phyloP scores from a whole-genome alignment of 2,888 invertebrate genomes.

The Ommatoiulus sabulosus region DNA sequence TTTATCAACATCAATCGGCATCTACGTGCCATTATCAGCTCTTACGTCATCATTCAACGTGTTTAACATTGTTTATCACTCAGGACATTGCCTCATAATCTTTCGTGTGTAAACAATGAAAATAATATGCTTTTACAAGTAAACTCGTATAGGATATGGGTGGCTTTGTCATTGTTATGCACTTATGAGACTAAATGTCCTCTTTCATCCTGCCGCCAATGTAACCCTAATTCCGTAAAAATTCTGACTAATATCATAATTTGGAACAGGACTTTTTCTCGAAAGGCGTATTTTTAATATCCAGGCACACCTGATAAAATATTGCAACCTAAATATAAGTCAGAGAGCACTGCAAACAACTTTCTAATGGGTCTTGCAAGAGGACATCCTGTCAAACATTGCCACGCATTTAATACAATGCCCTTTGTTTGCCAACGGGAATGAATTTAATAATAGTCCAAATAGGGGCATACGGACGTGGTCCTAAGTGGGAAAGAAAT shows the following conservation, averaged over 20 bases:
- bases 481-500: constrained; percentile 7
- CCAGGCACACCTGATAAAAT: constrained; percentile 30
- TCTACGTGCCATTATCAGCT: neutral
- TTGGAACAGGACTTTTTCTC: neutral
- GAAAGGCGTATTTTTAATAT: constrained; percentile 8
- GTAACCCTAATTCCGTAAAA: neutral
- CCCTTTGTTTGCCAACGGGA: constrained; percentile 10
- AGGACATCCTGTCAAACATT: constrained; percentile 13
- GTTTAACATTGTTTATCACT: constrained; percentile 10
- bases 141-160: neutral
- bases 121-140: constrained; percentile 16
- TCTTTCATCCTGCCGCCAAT: constrained; percentile 12
- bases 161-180: neutral
- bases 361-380: neutral
- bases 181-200: neutral
- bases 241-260: constrained; percentile 22
- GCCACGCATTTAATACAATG: neutral
- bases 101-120: neutral
- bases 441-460: neutral
- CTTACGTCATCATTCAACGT: neutral
- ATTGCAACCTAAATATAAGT: constrained; percentile 14
- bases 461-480: neutral
- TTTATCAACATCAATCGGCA: neutral
- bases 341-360: neutral
- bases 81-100: constrained; percentile 12